phyloP scores from a whole-genome alignment of 1,140 invertebrate genomes.

The Drosophila burlai region DNA sequence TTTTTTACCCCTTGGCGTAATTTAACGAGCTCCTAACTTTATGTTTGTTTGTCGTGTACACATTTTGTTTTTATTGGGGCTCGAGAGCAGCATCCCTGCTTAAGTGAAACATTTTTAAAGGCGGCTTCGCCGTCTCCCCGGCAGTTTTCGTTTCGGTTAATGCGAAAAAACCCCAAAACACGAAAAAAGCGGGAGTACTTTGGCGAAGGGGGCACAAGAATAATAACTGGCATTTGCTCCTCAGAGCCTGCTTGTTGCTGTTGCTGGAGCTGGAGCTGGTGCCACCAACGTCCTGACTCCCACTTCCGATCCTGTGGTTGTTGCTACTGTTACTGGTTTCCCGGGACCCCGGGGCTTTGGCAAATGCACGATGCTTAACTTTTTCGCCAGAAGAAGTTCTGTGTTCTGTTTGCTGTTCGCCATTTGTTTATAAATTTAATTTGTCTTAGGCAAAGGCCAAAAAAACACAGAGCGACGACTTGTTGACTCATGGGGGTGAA shows the following conservation, averaged over 20 bases:
- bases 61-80: constrained; percentile 80
- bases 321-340: constrained; percentile 14
- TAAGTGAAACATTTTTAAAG: constrained; percentile 83
- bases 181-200: constrained; percentile 25
- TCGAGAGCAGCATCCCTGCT: constrained; percentile 45
- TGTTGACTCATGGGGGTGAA: constrained; percentile 50
- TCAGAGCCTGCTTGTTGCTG: constrained; percentile 23
- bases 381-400: constrained; percentile 36
- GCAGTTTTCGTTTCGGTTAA: constrained; percentile 69
- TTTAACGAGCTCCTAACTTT: constrained; percentile 83
- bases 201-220: constrained; percentile 11
- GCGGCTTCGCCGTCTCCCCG: constrained; percentile 17
- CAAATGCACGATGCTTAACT: constrained; percentile 60
- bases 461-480: constrained; percentile 48
- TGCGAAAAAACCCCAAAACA: constrained; percentile 51
- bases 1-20: constrained; percentile 74
- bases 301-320: constrained; percentile 38
- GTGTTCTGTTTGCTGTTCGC: constrained; percentile 71
- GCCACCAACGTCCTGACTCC: constrained; percentile 5
- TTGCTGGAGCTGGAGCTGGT: background rate
- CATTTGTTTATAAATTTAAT: constrained; percentile 83
- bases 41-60: constrained; percentile 82
- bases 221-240: constrained; percentile 46
- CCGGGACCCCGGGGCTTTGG: constrained; percentile 37
- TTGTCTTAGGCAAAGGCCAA: constrained; percentile 56